phyloP scores from a whole-genome alignment of 2,888 invertebrate genomes.

The Teleiodes luculella region DNA sequence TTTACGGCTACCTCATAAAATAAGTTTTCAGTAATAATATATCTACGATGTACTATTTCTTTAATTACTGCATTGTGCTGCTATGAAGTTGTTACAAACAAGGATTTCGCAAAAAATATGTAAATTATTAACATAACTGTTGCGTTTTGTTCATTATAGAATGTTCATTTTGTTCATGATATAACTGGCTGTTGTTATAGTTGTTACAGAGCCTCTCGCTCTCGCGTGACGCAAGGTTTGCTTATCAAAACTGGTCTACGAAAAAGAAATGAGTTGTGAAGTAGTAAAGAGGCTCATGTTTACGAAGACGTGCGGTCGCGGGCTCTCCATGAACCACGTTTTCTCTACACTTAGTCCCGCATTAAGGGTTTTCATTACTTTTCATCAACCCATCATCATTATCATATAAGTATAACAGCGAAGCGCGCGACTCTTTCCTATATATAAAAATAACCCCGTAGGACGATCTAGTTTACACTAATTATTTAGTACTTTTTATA shows the following conservation, averaged over 20 bases:
- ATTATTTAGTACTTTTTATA: too few relatives aligned
- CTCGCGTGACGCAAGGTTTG: slow-evolving; percentile 37
- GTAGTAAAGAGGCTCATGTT: slow-evolving; percentile 25
- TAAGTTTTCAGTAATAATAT: too few relatives aligned
- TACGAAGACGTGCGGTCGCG: slow-evolving; percentile 15
- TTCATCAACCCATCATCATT: too few relatives aligned
- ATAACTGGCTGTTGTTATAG: slow-evolving; percentile 16
- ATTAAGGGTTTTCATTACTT: too few relatives aligned
- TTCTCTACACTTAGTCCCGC: background rate
- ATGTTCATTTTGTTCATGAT: background rate
- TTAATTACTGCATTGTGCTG: too few relatives aligned
- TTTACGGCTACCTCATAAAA: too few relatives aligned
- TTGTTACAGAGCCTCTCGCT: background rate
- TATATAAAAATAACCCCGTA: too few relatives aligned
- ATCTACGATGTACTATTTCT: too few relatives aligned
- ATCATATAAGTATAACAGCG: too few relatives aligned
- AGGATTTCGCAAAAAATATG: slow-evolving; percentile 4
- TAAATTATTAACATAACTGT: background rate
- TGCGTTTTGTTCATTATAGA: background rate
- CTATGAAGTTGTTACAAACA: background rate
- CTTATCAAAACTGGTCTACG: slow-evolving; percentile 38
- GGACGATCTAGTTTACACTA: too few relatives aligned
- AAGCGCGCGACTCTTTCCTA: too few relatives aligned
- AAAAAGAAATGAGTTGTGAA: slow-evolving; percentile 22
- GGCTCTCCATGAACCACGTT: background rate